These are phyloP conservation scores for Eupristina koningsbergeri DNA, from an alignment of 1,140 invertebrate genomes.

Conservation along the genomic window DNA sequence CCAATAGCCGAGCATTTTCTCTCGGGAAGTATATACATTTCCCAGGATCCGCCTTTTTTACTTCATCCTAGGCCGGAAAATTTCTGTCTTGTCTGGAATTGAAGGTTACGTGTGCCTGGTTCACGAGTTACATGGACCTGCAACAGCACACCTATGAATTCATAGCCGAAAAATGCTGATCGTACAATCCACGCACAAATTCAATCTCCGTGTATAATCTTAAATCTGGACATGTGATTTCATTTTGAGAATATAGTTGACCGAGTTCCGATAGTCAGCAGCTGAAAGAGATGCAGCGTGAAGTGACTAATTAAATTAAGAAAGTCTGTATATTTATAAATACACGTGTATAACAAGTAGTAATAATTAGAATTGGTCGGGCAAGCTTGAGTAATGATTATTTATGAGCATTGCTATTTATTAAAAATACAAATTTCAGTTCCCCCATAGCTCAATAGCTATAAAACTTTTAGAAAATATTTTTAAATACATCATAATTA, in stretches of 20 bases:
- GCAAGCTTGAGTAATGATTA: background rate
- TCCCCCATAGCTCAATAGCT: background rate
- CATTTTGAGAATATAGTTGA: background rate
- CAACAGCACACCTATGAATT: background rate
- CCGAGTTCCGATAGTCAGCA: background rate
- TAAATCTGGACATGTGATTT: background rate
- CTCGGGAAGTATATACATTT: conserved; percentile 26
- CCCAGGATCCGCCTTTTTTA: background rate
- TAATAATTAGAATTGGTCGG: background rate
- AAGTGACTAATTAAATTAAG: background rate
- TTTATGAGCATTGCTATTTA: background rate
- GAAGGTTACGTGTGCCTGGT: background rate
- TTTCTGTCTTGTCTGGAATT: background rate
- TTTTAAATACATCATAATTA: background rate
- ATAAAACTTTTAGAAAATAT: background rate
- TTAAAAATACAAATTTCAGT: background rate
- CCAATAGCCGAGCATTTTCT: conserved; percentile 41
- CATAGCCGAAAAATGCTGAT: background rate
- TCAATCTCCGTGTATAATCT: background rate
- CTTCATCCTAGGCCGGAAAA: conserved; percentile 23
- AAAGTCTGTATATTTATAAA: background rate
- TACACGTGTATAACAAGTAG: background rate
- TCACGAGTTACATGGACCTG: background rate
- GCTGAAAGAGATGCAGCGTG: background rate
- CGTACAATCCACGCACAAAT: background rate